These are phyloP conservation scores for Scaptomyza polygonia DNA, from an alignment of 2,888 invertebrate genomes.

Conservation along the genomic window DNA sequence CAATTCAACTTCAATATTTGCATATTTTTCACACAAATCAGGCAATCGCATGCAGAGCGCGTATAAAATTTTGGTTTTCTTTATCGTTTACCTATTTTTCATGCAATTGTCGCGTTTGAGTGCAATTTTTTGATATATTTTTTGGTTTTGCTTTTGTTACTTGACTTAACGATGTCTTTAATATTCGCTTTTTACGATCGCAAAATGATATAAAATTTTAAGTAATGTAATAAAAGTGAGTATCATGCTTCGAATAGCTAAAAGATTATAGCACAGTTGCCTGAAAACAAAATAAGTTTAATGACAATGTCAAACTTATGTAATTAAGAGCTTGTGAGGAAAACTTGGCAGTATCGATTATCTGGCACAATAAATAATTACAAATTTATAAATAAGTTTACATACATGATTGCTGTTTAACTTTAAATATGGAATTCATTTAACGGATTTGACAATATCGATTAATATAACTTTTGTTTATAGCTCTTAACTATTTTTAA, in stretches of 20 bases:
- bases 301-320: no score
- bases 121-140: conserved; percentile 26
- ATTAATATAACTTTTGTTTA: neutral
- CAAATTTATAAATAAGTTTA: no score
- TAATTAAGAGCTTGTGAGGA: no score
- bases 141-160: neutral
- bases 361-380: no score
- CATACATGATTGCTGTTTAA: no score
- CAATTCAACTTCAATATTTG: conserved; percentile 51
- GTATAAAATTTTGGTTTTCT: conserved; percentile 43
- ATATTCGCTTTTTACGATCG: conserved; percentile 36
- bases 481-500: neutral
- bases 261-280: neutral
- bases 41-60: conserved; percentile 56
- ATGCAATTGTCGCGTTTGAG: conserved; percentile 32
- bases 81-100: conserved; percentile 19
- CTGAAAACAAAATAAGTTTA: no score
- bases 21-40: conserved; percentile 59
- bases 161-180: conserved; percentile 21
- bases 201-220: conserved; percentile 30
- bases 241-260: neutral
- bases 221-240: conserved; percentile 16
- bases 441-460: neutral
- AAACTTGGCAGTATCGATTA: no score
- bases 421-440: neutral